Evolutionary conservation across 1,140 invertebrate species (phyloP).

Genomic region (Eufriesea mexicana): DNA sequence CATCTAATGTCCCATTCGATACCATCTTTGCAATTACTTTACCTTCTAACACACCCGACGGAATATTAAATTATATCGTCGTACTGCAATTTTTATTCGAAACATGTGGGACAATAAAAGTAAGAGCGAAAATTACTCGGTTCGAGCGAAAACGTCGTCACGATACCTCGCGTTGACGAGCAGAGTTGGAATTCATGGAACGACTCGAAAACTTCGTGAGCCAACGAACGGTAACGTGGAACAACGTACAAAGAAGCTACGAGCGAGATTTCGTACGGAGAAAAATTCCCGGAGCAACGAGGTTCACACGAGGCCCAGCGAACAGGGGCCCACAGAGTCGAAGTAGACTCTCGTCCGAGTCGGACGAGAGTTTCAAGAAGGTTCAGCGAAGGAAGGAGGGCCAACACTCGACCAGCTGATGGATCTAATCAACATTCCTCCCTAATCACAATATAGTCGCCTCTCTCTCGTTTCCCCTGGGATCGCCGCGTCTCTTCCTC

Average conservation of each 20-base stretch:
- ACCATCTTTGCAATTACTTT: too few relatives aligned
- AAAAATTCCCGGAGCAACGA: background rate
- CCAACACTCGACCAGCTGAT: constrained; percentile 76
- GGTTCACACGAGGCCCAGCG: background rate
- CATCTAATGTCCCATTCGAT: too few relatives aligned
- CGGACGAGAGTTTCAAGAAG: constrained; percentile 64
- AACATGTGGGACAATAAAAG: too few relatives aligned
- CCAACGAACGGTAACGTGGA: too few relatives aligned
- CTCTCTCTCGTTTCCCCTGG: constrained; percentile 44
- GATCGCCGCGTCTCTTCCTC: constrained; percentile 4
- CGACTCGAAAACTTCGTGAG: too few relatives aligned
- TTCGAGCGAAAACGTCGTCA: too few relatives aligned
- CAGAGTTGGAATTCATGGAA: too few relatives aligned
- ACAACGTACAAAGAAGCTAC: background rate
- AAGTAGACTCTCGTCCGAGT: constrained; percentile 37
- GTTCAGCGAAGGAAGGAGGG: constrained; percentile 57
- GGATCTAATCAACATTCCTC: constrained; percentile 80
- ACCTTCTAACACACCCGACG: too few relatives aligned
- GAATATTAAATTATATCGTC: too few relatives aligned
- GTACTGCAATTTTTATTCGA: too few relatives aligned
- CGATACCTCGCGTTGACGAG: too few relatives aligned
- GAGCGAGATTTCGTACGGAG: background rate
- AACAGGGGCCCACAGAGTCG: background rate
- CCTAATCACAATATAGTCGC: constrained; percentile 74
- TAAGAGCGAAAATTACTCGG: too few relatives aligned